phyloP scores from a whole-genome alignment of 2,888 invertebrate species.

The Nipponacmea schrenckii region DNA sequence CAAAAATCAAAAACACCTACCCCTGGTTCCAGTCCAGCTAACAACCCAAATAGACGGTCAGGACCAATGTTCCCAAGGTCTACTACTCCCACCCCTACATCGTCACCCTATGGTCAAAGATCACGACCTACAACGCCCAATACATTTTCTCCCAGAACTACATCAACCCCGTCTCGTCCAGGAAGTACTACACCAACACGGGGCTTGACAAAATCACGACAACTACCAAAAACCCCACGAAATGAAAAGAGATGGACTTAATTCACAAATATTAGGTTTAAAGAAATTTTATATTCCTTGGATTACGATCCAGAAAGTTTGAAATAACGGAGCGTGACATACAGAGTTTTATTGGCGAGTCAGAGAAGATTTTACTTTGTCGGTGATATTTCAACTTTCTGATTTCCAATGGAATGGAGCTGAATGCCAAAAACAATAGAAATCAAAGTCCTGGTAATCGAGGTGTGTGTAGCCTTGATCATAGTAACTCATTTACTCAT shows the following conservation, averaged over 20 bases:
- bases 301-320: too few relatives aligned
- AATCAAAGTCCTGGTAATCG: too few relatives aligned
- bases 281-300: too few relatives aligned
- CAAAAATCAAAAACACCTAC: slow-evolving; percentile 33
- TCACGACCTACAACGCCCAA: slow-evolving; percentile 51
- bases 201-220: not conserved
- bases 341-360: too few relatives aligned
- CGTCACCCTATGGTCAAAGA: slow-evolving; percentile 30
- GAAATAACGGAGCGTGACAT: too few relatives aligned
- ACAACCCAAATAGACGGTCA: slow-evolving; percentile 33
- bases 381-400: too few relatives aligned
- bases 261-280: too few relatives aligned
- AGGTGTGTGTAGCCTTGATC: too few relatives aligned
- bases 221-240: not conserved
- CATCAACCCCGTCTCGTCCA: slow-evolving; percentile 37
- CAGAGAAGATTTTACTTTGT: too few relatives aligned
- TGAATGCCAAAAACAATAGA: too few relatives aligned
- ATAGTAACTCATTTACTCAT: too few relatives aligned
- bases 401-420: too few relatives aligned
- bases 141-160: slow-evolving; percentile 38
- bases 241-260: not conserved
- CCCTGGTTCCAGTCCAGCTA: slow-evolving; percentile 32
- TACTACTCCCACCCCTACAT: slow-evolving; percentile 52
- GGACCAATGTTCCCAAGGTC: slow-evolving; percentile 45
- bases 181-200: slow-evolving; percentile 35